Evolutionary conservation across 2,797 vertebrate genomes (phyloP), one percentile per base, ranked within the genome.

Genomic region (Rhinogobio ventralis): DNA sequence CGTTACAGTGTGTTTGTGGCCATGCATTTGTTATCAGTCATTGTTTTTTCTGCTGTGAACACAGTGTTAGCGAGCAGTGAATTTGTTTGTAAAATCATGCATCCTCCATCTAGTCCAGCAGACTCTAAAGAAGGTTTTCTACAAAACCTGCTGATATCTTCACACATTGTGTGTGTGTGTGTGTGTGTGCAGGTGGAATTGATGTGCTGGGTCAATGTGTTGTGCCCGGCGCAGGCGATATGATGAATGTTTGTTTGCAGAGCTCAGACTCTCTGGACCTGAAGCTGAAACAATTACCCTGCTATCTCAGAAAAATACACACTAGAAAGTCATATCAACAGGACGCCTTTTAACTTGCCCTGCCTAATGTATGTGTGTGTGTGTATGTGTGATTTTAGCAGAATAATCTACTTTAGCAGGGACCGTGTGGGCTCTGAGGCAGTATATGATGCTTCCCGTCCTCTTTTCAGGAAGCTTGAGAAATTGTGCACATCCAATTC

Each of bases 171-270:
- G 45, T 45, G 2, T 45, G 45, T 14, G 4, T 5, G 13, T 46
- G 45, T 14, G 45, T 23, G 10, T 45, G 2, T 55, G 60, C 28
- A 46, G 71, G 71, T 4, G 8, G 45, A 53, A 68, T 80, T 53
- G 64, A 80, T 80, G 64, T 25, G 23, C 14, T 33, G 4, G 28
- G 45, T 80, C 46, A 68, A 4, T 80, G 66, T 81, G 66, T 42
- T 81, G 66, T n/a, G n/a, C n/a, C n/a, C n/a, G n/a, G n/a, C n/a
- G n/a, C n/a, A n/a, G 51, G 74, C 14, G 23, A 60, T 55, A 46
- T 81, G 79, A 81, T 72, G 39, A 72, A 72, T 81, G 79, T 81
- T 42, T 81, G 79, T 72, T 72, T 72, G 67, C 67, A 30, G 17
- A 57, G 33, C 51, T 45, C 49, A 81, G 66, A 57, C 36, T 55